Base-by-base conservation (phyloP, 2,797 vertebrate species). In the Agapornis canus region DNA sequence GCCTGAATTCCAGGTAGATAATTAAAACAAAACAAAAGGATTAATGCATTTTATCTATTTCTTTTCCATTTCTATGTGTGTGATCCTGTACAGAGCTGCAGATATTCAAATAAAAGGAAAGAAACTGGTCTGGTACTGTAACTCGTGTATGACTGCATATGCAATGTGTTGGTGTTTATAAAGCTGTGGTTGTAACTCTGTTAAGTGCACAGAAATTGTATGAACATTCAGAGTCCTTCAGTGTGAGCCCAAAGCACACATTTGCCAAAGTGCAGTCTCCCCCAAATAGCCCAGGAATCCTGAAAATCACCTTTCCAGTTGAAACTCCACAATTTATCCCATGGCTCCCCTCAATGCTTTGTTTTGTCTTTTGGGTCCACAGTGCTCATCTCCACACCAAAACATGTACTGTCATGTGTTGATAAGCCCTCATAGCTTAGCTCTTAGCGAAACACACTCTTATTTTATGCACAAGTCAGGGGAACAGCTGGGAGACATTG, bases 1-100 rank as follows among this genome's bases (percentile, higher is more conserved):
- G 95, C 83, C 86, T 80, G 90, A 82, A 93, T 95, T 96, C 75
- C 90, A 97, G 95, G 96, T 93, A 96, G 93, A 82, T 92, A 94
- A 94, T 92, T 89, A 95, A 95, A 95, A 51, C 60, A 90, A 94
- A 88, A 59, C 76, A 89, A 72, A 94, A 72, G 77, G 66, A 92
- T 92, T 95, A 94, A 79, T 92, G 56, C 15, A 39, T 79, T 94
- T 95, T 95, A 92, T 86, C 80, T 92, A n/a, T 84, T 93, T 90
- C 32, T 70, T 11, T 32, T 77, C 66, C 37, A 51, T 92, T 95
- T 77, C 73, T 66, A 0, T 15, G 7, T 19, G 18, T 69, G 61
- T 1, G 11, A 75, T n/a, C 40, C 73, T 82, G 70, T 68, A 47
- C 86, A 92, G 70, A 72, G 79, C 82, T 81, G 51, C 69, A 86